Percentiles rank a stretch among this genome's conserved stretches.
Conservation (phyloP, 2,113 vertebrate species). For the Anhinga rufa region DNA sequence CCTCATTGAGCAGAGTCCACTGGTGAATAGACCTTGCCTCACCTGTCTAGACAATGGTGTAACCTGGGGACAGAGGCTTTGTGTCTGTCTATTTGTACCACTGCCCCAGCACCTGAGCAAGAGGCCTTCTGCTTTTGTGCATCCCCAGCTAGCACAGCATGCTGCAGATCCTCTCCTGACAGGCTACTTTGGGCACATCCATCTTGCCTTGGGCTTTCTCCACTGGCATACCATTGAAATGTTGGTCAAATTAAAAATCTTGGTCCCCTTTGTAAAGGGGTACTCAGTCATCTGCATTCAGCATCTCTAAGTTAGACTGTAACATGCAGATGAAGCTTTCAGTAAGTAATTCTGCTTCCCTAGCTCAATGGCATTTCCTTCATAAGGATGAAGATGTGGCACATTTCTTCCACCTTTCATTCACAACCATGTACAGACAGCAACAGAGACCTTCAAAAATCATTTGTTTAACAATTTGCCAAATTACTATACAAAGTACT, state of each 20-base stretch:
- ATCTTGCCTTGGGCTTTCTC: neutral
- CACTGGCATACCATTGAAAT: neutral
- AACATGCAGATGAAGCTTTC: neutral
- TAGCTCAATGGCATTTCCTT: neutral
- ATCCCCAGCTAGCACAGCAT: neutral
- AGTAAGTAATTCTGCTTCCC: neutral
- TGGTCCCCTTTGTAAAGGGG: neutral
- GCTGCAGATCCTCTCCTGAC: neutral
- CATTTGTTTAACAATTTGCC: neutral
- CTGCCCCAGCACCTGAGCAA: neutral
- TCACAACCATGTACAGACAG: neutral
- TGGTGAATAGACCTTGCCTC: neutral
- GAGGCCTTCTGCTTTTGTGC: neutral
- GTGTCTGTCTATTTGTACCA: neutral
- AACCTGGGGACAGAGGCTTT: neutral
- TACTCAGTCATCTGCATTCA: neutral
- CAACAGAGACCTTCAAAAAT: neutral
- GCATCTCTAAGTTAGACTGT: neutral
- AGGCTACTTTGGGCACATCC: neutral
- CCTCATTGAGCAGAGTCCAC: neutral
- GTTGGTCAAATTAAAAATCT: neutral
- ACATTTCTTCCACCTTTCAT: neutral
- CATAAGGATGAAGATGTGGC: neutral
- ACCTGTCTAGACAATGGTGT: neutral
- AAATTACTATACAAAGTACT: neutral